These are phyloP conservation scores for Yponomeuta evonymella DNA, from an alignment of 2,888 invertebrate species.

Conservation along the genomic window DNA sequence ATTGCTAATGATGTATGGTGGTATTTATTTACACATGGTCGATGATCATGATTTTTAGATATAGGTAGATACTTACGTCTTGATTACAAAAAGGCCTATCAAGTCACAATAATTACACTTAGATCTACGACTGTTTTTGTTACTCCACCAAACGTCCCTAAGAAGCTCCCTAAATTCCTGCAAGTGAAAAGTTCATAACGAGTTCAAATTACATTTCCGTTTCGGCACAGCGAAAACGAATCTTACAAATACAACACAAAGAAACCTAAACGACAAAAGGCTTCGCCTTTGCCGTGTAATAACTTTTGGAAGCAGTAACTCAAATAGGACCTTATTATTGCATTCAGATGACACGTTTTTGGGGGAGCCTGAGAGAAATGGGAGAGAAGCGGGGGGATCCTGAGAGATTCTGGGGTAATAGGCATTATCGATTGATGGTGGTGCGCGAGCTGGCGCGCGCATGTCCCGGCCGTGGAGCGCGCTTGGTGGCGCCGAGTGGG, in stretches of 20 bases:
- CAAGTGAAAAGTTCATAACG: constrained; percentile 1
- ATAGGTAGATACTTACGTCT: neutral
- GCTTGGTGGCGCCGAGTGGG: constrained; percentile 14
- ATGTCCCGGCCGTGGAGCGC: constrained; percentile 35
- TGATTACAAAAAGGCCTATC: neutral
- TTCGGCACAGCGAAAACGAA: neutral
- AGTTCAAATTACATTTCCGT: neutral
- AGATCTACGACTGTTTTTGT: too few species aligned
- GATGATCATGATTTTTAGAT: neutral
- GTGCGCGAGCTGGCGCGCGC: constrained; percentile 55
- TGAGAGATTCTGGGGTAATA: constrained; percentile 56
- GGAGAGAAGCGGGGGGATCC: constrained; percentile 31
- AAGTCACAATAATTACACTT: too few species aligned
- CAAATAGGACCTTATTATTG: constrained; percentile 67
- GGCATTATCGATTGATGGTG: constrained; percentile 68
- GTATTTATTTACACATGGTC: neutral
- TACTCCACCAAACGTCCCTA: too few species aligned
- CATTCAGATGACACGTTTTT: constrained; percentile 65
- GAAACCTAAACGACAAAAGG: constrained; percentile 6
- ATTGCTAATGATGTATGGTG: neutral
- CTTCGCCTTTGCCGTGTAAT: neutral
- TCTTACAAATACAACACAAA: neutral
- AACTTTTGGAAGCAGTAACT: constrained; percentile 48
- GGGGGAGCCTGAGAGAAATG: constrained; percentile 11
- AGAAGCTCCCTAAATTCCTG: neutral